Evolutionary conservation across 2,113 vertebrate genomes (phyloP).

Genomic region (Gymnarchus niloticus): DNA sequence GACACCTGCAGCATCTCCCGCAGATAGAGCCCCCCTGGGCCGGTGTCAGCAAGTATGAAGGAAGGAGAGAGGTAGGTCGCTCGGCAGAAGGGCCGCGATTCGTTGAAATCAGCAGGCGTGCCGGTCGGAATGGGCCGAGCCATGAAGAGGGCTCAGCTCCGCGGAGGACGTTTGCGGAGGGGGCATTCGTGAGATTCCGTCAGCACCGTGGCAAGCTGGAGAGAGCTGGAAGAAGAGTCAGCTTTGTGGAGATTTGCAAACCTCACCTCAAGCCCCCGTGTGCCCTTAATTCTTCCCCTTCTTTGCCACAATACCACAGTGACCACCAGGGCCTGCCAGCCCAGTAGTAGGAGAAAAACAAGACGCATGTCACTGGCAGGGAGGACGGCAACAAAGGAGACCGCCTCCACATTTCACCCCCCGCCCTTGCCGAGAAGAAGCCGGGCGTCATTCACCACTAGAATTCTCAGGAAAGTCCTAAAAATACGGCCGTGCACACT

Average conservation of each 20-base stretch:
- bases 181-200: neutral
- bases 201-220: neutral
- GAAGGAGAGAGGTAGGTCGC: too few relatives aligned
- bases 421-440: neutral
- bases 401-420: neutral
- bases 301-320: neutral
- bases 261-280: too few relatives aligned
- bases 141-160: neutral
- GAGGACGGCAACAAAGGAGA: neutral
- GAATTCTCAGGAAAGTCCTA: constrained; percentile 50
- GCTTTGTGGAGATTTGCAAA: neutral
- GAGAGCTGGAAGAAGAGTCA: neutral
- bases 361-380: neutral
- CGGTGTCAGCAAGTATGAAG: neutral
- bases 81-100: neutral
- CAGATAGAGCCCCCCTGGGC: neutral
- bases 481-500: constrained; percentile 59
- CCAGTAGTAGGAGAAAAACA: too few relatives aligned
- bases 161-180: too few relatives aligned
- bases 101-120: neutral
- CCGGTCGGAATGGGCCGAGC: neutral
- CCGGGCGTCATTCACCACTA: constrained; percentile 48
- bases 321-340: too few relatives aligned
- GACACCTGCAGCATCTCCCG: neutral
- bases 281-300: too few relatives aligned